Evolutionary conservation across 1,140 invertebrate genomes (phyloP), one percentile per base, ranked within the genome.

Genomic region (Lepidotrigona ventralis): DNA sequence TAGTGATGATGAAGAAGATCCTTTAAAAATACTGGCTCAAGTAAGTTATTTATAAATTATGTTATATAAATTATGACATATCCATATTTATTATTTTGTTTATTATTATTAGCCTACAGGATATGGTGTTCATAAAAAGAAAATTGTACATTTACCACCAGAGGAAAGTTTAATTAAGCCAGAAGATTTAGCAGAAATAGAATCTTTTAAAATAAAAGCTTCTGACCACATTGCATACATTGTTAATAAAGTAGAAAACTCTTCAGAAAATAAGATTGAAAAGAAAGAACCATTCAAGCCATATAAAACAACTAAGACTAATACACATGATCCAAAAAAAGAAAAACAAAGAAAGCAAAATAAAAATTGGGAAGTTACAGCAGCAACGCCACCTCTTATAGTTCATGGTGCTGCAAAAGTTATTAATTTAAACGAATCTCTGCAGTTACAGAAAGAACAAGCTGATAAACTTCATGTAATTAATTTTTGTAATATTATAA

Each of bases 331-430:
- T 91, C 95, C 95, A 51, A 93, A 93, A 81, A 96, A 96, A 88
- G 96, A 96, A 91, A 95, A 95, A 76, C 72, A 91, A 12, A 94
- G 95, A 75, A 96, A 95, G 81, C 95, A 94, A 70, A 85, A 94
- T 72, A 95, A 95, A 91, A 87, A 96, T 89, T 97, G 96, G 96
- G 96, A 97, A 92, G 92, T 96, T 8, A 96, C 96, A 5, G 95
- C 96, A 60, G 96, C 96, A 23, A 97, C 96, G n/a, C 96, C 94
- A 66, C 94, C 94, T 33, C 78, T 85, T 17, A 93, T 91, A 81
- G 86, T 95, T 73, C 94, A 96, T 88, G 95, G 94, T 79, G 93
- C 95, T 79, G 93, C 93, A 11, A 95, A 96, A 92, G 80, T 93
- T 54, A 90, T 96, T 74, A 94, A 88, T 79, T 90, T 96, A 64